These are phyloP conservation scores for Oscheius sp. DNA, from an alignment of 2,888 invertebrate species.

Conservation along the genomic window DNA sequence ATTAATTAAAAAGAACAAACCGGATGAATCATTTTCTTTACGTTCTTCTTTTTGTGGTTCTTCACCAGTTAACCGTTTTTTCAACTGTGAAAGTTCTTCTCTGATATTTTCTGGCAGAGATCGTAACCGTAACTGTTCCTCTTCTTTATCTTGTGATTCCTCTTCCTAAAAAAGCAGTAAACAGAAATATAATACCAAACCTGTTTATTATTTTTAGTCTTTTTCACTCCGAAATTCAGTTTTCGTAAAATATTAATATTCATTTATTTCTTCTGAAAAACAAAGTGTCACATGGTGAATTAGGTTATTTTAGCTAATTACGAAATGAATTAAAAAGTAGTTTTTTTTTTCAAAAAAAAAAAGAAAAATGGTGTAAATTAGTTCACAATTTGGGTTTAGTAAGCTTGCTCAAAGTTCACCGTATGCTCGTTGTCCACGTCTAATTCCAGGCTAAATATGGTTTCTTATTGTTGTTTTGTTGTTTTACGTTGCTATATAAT, in stretches of 20 bases:
- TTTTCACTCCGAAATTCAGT: conserved; percentile 35
- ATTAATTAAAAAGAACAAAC: background rate
- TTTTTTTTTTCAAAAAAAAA: background rate
- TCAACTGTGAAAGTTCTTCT: conserved; percentile 17
- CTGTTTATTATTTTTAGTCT: conserved; percentile 6
- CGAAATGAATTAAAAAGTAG: background rate
- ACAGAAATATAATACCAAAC: background rate
- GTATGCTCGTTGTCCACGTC: conserved; percentile 2
- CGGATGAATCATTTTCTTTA: conserved; percentile 4
- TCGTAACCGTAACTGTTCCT: conserved; percentile 12
- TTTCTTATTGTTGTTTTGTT: background rate
- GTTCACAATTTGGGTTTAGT: background rate
- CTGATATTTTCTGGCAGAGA: conserved; percentile 33
- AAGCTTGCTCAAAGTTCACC: conserved; percentile 17
- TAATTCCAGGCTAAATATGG: background rate
- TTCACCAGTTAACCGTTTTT: conserved; percentile 1
- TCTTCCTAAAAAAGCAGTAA: background rate
- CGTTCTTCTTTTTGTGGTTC: conserved; percentile 2
- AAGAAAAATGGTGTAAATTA: background rate
- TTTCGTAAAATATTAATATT: background rate
- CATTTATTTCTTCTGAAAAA: too few species aligned
- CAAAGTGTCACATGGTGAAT: too few species aligned
- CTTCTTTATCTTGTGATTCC: background rate
- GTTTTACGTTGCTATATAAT: background rate
- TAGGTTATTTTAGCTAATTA: too few species aligned